Evolutionary conservation across 2,797 vertebrate species (phyloP).

Genomic region (Microctenopoma stevenorrisi): DNA sequence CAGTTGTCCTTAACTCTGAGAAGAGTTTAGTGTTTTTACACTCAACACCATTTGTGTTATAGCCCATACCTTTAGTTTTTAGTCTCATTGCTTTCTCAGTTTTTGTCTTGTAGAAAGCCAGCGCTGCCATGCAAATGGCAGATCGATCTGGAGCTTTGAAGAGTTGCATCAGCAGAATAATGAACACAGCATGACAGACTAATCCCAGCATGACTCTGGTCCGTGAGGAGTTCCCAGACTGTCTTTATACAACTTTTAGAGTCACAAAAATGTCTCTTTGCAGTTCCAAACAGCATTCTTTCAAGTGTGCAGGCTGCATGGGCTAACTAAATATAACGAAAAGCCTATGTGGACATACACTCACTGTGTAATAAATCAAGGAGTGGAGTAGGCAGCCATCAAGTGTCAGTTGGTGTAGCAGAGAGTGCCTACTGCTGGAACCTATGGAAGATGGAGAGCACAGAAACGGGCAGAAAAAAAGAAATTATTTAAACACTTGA

Average conservation of each 20-base stretch:
- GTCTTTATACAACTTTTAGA: conserved; percentile 20
- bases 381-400: conserved; percentile 48
- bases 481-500: too few species aligned
- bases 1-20: too few species aligned
- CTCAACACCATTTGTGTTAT: too few species aligned
- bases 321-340: conserved; percentile 6
- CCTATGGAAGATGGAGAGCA: conserved; percentile 42
- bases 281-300: conserved; percentile 25
- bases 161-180: conserved; percentile 36
- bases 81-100: too few species aligned
- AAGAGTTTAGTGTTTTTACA: too few species aligned
- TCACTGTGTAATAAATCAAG: conserved; percentile 61
- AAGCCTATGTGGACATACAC: conserved; percentile 31
- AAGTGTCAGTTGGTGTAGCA: conserved; percentile 44
- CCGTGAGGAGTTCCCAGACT: conserved; percentile 22
- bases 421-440: conserved; percentile 44
- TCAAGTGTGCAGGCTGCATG: conserved; percentile 12
- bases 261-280: conserved; percentile 5
- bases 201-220: conserved; percentile 33
- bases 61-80: too few species aligned
- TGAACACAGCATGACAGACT: conserved; percentile 34
- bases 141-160: conserved; percentile 2
- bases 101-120: conserved; percentile 21
- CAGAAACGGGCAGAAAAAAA: conserved; percentile 27
- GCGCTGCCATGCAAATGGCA: conserved; percentile 7